Evolutionary conservation across 2,113 vertebrate genomes (phyloP), one percentile per base, ranked within the genome.

Genomic region (Panthera uncia): DNA sequence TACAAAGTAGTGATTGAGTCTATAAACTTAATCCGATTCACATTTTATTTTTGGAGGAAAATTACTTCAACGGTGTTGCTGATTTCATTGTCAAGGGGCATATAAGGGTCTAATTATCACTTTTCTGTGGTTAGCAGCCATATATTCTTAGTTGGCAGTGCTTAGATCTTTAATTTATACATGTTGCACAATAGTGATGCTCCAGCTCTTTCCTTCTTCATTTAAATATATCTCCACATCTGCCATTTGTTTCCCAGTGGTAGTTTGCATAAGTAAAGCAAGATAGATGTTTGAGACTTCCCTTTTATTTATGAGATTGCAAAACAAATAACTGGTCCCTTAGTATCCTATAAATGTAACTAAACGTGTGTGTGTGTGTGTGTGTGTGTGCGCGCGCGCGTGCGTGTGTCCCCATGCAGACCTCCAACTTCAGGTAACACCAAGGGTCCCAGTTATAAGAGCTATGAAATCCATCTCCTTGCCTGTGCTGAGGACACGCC

Each of bases 201-300:
- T 80, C 66, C 14, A 25, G 48, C 92, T 88, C 25, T 50, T 89
- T 93, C 27, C 11, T 74, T 71, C 36, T 84, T 92, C 80, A 18
- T 55, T 92, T 91, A 93, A 84, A 74, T 68, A 33, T 79, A 79
- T 61, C 5, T 29, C 33, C 33, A 41, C 2, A 41, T 73, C 89
- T 91, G 38, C 25, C 6, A 29, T 63, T 97, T 74, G 80, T 52
- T 61, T 55, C n/a, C 74, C 3, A 81, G 15, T 27, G 11, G 19
- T 50, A 69, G 19, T 94, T 93, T 83, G 23, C 69, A 50, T 50
- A 78, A 18, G n/a, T 91, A 95, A 93, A 69, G n/a, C 86, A 80
- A 55, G 21, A 71, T n/a, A 55, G 14, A 45, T 68, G 29, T 82
- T 61, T 61, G 38, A 94, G 3, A 61, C 15, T 88, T 94, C 63